Percentiles rank a stretch among this genome's conserved stretches.
Conservation (phyloP, 2,888 invertebrate species). For the Parnassius smintheus region DNA sequence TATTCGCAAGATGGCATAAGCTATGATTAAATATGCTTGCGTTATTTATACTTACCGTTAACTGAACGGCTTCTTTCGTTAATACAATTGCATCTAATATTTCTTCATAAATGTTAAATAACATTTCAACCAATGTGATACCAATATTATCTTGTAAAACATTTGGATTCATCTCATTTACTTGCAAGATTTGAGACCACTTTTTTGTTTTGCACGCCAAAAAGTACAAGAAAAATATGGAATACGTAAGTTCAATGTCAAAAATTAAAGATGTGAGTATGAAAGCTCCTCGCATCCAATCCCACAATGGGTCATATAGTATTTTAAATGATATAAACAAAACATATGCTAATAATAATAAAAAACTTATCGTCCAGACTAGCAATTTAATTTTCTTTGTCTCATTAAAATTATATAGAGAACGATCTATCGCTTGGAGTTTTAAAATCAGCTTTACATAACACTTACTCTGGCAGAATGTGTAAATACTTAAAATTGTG, state of each 20-base stretch:
- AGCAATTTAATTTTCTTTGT: slow-evolving; percentile 5
- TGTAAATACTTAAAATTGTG: slow-evolving; percentile 7
- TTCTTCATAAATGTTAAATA: slow-evolving; percentile 16
- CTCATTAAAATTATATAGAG: slow-evolving; percentile 11
- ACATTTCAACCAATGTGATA: slow-evolving; percentile 5
- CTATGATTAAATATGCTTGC: too few species aligned
- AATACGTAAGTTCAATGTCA: slow-evolving; percentile 16
- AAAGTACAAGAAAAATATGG: slow-evolving; percentile 8
- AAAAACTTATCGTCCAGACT: not conserved
- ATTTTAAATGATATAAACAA: slow-evolving; percentile 15
- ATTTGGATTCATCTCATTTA: slow-evolving; percentile 8
- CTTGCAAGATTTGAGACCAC: slow-evolving; percentile 17
- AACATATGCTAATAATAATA: slow-evolving; percentile 1
- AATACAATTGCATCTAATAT: slow-evolving; percentile 14
- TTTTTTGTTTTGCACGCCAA: slow-evolving; percentile 16
- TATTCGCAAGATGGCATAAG: too few species aligned
- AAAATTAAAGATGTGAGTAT: slow-evolving; percentile 17
- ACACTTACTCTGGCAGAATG: slow-evolving; percentile 4
- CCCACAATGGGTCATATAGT: slow-evolving; percentile 17
- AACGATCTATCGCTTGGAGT: slow-evolving; percentile 17
- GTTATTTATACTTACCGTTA: slow-evolving; percentile 6
- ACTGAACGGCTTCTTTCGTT: slow-evolving; percentile 5
- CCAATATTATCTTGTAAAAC: slow-evolving; percentile 21
- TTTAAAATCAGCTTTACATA: slow-evolving; percentile 9
- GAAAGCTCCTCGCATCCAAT: slow-evolving; percentile 7